Base-by-base conservation (phyloP, 1,140 invertebrate genomes). In the Heliconius hewitsoni region DNA sequence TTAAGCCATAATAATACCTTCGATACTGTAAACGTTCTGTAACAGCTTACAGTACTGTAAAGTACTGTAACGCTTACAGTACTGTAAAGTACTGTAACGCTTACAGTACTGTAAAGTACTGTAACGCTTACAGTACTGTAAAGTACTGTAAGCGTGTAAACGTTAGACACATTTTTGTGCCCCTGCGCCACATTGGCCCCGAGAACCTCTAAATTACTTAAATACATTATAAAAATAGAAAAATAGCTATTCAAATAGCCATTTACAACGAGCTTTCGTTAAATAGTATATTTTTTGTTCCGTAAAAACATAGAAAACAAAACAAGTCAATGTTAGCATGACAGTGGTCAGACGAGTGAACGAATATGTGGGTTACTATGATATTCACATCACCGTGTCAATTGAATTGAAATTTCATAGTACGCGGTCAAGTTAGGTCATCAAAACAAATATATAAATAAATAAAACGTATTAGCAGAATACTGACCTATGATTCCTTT, bases 371-470 rank as follows among this genome's bases (percentile, higher is more conserved):
- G 73, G 55, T 78, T 66, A 73, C 57, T 74, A 42, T 73, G 39
- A 42, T 57, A 82, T 80, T 80, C 27, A 66, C 60, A 66, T 66
- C 23, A 66, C 60, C 60, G 60, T 66, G 60, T 66, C 60, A 66
- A 66, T 66, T 66, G 27, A 66, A 66, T 30, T 66, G 60, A 66
- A 66, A 66, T 66, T 66, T 66, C 23, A 66, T 11, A 30, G 9
- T 66, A 30, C 27, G 60, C 27, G 60, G 27, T 66, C 60, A 66
- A 66, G 60, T 66, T 66, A 66, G 60, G 60, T 30, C 60, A 30
- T 66, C 11, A 4, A 57, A 57, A 57, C 9, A 57, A 57, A 66
- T 1, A 66, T 23, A 66, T 6, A 30, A 11, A 66, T 1, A n/a
- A 27, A 8, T 8, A 66, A 66, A 30, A 60, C 55, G 57, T 23